Evolutionary conservation across 2,888 invertebrate genomes (phyloP), one percentile per base, ranked within the genome.

Genomic region (Therioaphis trifolii): DNA sequence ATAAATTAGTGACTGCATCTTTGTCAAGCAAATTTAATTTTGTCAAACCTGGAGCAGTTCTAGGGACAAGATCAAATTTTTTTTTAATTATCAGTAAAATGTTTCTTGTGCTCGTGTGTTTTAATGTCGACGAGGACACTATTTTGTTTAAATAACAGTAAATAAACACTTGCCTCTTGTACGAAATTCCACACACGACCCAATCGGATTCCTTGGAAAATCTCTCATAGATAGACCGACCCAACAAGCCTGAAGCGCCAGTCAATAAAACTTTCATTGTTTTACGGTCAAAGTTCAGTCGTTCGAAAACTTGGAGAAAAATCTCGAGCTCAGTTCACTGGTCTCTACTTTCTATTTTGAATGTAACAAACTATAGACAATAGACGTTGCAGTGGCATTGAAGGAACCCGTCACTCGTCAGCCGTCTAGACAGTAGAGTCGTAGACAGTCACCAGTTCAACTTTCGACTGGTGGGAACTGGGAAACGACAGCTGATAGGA

Each of bases 201-300:
- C 89, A 89, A 35, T 87, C 86, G 40, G 87, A 86, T 63, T 85
- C 80, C 5, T 85, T 74, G 14, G 24, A 15, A 86, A 90, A 89
- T 76, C 87, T 87, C 75, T 87, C 85, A 35, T 87, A 85, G 12
- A 89, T 85, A 7, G 89, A 88, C 85, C 90, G 86, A 0, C 90
- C 90, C 27, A 90, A 87, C n/a, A 90, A 86, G 5, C 90, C 90
- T 0, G 90, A 90, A 1, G 90, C 90, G 63, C 90, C 90, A 29
- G 90, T 90, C 2, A 90, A 87, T 76, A 90, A 86, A 24, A 87
- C 55, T 77, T 84, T 84, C 61, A 86, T 86, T 2, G 18, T 40
- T 4, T 18, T 46, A 46, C 11, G 49, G 7, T 49, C 18, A 5
- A 4, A 4, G 18, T 15, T 18, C 4, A 49, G 18, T 18, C 5